Percentiles rank a stretch among this genome's conserved stretches.
phyloP scores from a whole-genome alignment of 2,797 vertebrate species.

The Poliocrania exsul region DNA sequence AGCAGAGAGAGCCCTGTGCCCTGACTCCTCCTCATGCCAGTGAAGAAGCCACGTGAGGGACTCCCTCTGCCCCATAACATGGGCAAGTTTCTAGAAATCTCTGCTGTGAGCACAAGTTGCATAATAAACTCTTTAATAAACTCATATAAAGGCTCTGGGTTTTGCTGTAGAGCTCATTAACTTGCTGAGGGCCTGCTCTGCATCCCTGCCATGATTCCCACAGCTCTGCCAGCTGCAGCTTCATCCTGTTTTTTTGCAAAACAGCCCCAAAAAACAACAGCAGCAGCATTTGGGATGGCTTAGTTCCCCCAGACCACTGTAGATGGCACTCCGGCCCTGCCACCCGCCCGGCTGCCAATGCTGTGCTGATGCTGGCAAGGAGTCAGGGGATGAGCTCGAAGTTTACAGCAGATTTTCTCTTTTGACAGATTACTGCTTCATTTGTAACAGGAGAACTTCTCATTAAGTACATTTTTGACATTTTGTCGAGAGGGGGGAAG shows the following conservation, averaged over 20 bases:
- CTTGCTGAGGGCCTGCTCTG: neutral
- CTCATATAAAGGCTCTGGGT: neutral
- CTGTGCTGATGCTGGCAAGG: neutral
- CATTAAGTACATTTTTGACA: constrained; percentile 55
- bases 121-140: neutral
- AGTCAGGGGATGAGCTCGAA: constrained; percentile 21
- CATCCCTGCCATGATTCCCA: neutral
- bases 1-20: neutral
- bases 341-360: neutral
- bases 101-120: neutral
- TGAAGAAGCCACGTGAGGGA: neutral
- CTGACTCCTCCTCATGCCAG: accelerated
- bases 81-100: neutral
- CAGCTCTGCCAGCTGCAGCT: neutral
- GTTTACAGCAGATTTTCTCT: constrained; percentile 44
- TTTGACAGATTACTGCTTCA: constrained; percentile 53
- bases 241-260: neutral
- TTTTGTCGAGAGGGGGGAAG: neutral
- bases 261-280: neutral
- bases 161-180: neutral
- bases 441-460: constrained; percentile 42
- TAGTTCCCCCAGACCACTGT: neutral
- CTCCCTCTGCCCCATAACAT: accelerated
- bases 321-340: constrained; percentile 45
- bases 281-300: neutral